Evolutionary conservation across 2,113 vertebrate species (phyloP), one percentile per base, ranked within the genome.

Genomic region (Python bivittatus): DNA sequence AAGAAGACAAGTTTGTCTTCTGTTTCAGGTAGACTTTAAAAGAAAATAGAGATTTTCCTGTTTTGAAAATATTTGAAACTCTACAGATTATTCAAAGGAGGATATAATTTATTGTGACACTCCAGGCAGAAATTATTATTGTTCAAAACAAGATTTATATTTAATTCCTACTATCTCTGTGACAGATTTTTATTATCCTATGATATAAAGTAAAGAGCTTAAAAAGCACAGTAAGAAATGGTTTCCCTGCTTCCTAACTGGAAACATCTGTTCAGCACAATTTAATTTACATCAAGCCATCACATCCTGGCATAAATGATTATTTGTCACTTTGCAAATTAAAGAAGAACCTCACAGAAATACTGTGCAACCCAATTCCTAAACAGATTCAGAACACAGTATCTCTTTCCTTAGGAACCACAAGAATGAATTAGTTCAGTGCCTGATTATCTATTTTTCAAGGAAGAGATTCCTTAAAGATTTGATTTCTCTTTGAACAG

Each of bases 41-140:
- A 57, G 15, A 79, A 57, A 3, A 54, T 25, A 64, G 38, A 90
- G 86, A 60, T 6, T 23, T 2, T 52, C 29, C 10, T 56, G 10
- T 17, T 86, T 88, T 57, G 11, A 90, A 38, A 7, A 9, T 89
- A 83, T 79, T 56, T 92, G n/a, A 64, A 29, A 29, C 33, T 42
- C 60, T 13, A 22, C 4, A 25, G 61, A 94, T 93, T 92, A 33
- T 90, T 84, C 58, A 33, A 89, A 92, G 64, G 25, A 0, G 52
- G 48, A 58, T 0, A 89, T 27, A n/a, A 86, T 20, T 0, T 83
- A 38, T 54, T 56, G 12, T 25, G 23, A 91, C 48, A 42, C 3
- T 52, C 60, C 27, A 79, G 48, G 52, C n/a, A 57, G 88, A 92
- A 87, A 15, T 87, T 42, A n/a, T 44, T 85, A 68, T 79, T 33